Evolutionary conservation across 2,797 vertebrate genomes (phyloP).

Genomic region (Glyptemys insculpta): DNA sequence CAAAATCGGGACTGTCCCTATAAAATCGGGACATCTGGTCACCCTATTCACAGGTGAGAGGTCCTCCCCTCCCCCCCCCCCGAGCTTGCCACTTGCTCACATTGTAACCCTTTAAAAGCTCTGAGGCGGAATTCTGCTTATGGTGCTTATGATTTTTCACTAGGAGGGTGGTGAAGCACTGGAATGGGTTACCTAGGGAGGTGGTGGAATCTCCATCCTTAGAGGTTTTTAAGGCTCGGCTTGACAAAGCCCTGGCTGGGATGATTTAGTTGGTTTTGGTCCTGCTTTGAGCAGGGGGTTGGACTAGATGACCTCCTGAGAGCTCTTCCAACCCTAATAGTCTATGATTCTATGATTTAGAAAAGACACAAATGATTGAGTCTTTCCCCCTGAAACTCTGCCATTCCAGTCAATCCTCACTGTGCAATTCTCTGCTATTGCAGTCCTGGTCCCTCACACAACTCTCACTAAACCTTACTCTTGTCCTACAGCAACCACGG

Average conservation of each 20-base stretch:
- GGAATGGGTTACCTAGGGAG: too few species aligned
- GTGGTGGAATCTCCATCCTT: too few species aligned
- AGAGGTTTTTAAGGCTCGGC: too few species aligned
- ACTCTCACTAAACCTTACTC: background rate
- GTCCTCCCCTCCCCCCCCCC: background rate
- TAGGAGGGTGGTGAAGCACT: too few species aligned
- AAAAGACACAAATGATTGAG: background rate
- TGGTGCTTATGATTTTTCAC: background rate
- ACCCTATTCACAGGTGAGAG: background rate
- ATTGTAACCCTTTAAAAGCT: background rate
- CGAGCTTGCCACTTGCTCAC: background rate
- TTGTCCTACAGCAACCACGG: background rate
- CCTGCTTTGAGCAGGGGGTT: too few species aligned
- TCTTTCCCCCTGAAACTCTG: background rate
- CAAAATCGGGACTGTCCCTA: too few species aligned
- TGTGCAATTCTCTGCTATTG: background rate
- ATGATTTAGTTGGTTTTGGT: too few species aligned
- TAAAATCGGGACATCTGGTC: too few species aligned
- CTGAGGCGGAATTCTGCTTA: background rate
- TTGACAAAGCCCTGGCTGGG: too few species aligned
- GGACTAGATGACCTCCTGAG: too few species aligned
- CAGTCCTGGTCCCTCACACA: background rate
- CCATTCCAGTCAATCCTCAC: background rate
- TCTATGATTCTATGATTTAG: too few species aligned
- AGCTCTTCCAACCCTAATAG: too few species aligned